phyloP scores from a whole-genome alignment of 35 echinoderm and acorn worm genomes.

The Ptychodera flava region DNA sequence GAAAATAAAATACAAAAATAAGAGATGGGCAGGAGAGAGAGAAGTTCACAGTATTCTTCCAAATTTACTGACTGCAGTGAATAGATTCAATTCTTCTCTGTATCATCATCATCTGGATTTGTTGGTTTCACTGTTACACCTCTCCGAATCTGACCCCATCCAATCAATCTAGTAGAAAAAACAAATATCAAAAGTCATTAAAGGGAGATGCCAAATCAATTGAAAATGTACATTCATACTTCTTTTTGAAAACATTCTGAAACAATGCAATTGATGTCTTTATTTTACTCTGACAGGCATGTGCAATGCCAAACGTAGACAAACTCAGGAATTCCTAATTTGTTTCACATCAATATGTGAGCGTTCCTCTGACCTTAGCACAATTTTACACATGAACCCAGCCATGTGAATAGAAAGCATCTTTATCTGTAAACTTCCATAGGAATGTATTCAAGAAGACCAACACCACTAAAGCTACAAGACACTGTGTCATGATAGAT shows the following conservation, averaged over 20 bases:
- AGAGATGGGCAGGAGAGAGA: too few species aligned
- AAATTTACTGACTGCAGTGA: too few species aligned
- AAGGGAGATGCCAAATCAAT: neutral
- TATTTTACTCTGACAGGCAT: neutral
- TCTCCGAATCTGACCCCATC: slow-evolving; percentile 94
- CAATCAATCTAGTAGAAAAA: slow-evolving; percentile 70
- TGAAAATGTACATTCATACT: too few species aligned
- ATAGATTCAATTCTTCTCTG: too few species aligned
- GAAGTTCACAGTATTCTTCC: too few species aligned
- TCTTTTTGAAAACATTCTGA: neutral
- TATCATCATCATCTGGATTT: neutral
- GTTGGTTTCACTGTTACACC: slow-evolving; percentile 95
- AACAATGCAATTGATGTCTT: neutral
- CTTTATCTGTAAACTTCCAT: too few species aligned
- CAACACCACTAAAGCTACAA: too few species aligned
- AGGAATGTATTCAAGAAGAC: too few species aligned
- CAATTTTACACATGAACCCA: too few species aligned
- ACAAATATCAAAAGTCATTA: slow-evolving; percentile 4
- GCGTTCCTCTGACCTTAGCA: neutral
- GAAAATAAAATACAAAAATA: too few species aligned
- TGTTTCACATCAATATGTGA: neutral
- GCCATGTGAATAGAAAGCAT: too few species aligned
- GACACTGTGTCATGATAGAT: too few species aligned
- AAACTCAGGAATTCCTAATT: neutral
- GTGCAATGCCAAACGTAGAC: neutral